Conservation (phyloP, 2,888 invertebrate genomes). For the Eupithecia subumbrata region DNA sequence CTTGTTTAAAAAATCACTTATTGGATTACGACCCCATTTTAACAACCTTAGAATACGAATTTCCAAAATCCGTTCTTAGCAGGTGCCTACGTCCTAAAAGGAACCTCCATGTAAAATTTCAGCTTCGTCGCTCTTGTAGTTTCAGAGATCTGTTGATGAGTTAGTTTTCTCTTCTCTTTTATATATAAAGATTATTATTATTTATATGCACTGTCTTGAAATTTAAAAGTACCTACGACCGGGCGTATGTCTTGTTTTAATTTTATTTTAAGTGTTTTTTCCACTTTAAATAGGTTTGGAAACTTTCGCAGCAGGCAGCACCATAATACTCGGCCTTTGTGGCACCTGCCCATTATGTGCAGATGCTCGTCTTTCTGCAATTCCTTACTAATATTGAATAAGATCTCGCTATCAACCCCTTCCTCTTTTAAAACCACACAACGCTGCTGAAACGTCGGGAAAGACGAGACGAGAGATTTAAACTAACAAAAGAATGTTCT, state of each 20-base stretch:
- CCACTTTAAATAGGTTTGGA: background rate
- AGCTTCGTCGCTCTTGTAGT: too few relatives aligned
- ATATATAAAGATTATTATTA: too few relatives aligned
- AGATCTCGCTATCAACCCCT: background rate
- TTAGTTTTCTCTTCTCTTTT: too few relatives aligned
- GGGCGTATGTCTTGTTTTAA: background rate
- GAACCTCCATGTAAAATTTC: too few relatives aligned
- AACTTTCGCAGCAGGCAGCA: conserved; percentile 4
- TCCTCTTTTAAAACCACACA: background rate
- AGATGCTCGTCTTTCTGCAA: conserved; percentile 24
- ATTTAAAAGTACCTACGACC: background rate
- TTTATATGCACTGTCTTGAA: too few relatives aligned
- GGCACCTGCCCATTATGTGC: conserved; percentile 26
- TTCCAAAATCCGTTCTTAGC: too few relatives aligned
- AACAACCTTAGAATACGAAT: too few relatives aligned
- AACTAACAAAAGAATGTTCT: too few relatives aligned
- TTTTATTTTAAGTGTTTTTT: background rate
- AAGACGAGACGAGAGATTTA: background rate
- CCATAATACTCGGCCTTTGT: conserved; percentile 25
- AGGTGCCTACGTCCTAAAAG: too few relatives aligned
- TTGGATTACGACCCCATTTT: too few relatives aligned
- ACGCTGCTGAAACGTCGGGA: background rate
- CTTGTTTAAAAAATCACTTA: too few relatives aligned
- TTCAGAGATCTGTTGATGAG: too few relatives aligned
- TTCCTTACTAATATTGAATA: conserved; percentile 15